Base-by-base conservation (phyloP, 2,888 invertebrate species). In the Cylindroiulus punctatus region DNA sequence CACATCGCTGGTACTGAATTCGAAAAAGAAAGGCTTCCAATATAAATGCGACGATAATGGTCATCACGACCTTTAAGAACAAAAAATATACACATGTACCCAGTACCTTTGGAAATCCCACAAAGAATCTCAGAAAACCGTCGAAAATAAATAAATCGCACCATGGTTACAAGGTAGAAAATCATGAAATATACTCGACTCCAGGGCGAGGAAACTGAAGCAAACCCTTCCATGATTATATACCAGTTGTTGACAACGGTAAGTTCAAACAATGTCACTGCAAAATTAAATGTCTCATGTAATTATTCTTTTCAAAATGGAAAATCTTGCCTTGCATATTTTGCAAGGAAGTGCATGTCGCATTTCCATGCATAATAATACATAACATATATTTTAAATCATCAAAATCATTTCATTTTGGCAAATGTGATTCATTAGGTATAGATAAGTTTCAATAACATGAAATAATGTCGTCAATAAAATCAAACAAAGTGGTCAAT, bases 231-330 rank as follows among this genome's bases (percentile, higher is more conserved):
- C 97, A 97, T 97, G 36, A 96, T 93, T 87, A 97, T 91, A 88
- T 91, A 96, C 97, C 97, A 97, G 91, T 97, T 97, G 91, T 97
- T 97, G 87, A 97, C 96, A 17, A 97, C 96, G 0, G 96, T 97
- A 89, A 97, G 92, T 91, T 97, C 96, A 92, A 97, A 97, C 88
- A 97, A 91, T 0, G 97, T 96, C 88, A 97, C 95, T 92, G 89
- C 65, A 90, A 89, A 36, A 82, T 0, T n/a, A 10, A 81, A 47
- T 22, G 22, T 65, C n/a, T 8, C n/a, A 82, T 84, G n/a, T n/a
- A n/a, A n/a, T n/a, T n/a, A 47, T 47, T 22, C 42, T 44, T 22
- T 10, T 76, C n/a, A n/a, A n/a, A n/a, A n/a, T n/a, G n/a, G n/a
- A n/a, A n/a, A n/a, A n/a, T n/a, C n/a, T n/a, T n/a, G n/a, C n/a